Conservation (phyloP, 1,140 invertebrate genomes). For the Delia radicum region DNA sequence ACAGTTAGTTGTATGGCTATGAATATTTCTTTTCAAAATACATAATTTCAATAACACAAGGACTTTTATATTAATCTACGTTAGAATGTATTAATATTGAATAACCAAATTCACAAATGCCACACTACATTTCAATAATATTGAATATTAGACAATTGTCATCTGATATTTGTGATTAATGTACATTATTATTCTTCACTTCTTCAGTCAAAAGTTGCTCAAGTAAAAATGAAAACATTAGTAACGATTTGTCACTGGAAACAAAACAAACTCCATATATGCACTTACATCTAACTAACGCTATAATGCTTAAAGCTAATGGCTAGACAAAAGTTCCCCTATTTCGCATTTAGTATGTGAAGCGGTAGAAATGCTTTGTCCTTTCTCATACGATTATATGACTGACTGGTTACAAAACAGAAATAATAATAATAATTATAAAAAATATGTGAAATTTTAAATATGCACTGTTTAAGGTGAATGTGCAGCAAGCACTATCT, state of each 20-base stretch:
- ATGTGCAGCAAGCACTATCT: too few relatives aligned
- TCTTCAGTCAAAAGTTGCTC: neutral
- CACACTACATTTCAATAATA: neutral
- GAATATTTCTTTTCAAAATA: too few relatives aligned
- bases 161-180: conserved; percentile 12
- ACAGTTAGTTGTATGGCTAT: too few relatives aligned
- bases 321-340: conserved; percentile 30
- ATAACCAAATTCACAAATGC: neutral
- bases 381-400: neutral
- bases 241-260: too few relatives aligned
- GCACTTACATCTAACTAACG: conserved; percentile 14
- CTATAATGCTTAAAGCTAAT: conserved; percentile 20
- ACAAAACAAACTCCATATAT: too few relatives aligned
- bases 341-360: conserved; percentile 7
- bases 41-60: too few relatives aligned
- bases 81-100: neutral
- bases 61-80: too few relatives aligned
- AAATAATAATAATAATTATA: too few relatives aligned
- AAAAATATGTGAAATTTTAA: too few relatives aligned
- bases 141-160: neutral
- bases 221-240: neutral
- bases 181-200: conserved; percentile 22
- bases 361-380: neutral
- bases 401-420: too few relatives aligned
- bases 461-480: too few relatives aligned